A percentile compares a stretch with the other conserved stretches of the same genome.
Evolutionary conservation across 2,888 invertebrate species (phyloP).

Genomic region (Tillus elongatus): DNA sequence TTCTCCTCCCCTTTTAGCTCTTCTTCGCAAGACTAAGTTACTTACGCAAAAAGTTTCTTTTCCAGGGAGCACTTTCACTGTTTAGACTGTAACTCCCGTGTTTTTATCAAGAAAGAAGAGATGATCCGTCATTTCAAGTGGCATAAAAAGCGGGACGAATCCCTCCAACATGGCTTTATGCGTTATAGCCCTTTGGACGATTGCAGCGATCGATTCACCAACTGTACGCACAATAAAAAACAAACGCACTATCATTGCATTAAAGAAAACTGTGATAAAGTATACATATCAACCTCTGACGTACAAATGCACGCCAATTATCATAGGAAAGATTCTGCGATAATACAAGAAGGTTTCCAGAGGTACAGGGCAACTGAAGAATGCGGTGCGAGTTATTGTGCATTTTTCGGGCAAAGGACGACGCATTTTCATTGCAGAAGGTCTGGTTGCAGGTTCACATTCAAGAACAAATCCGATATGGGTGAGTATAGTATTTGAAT

Average conservation of each 20-base stretch:
- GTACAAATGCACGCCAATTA: conserved; percentile 99
- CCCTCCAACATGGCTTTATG: conserved; percentile 89
- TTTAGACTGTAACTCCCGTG: conserved; percentile 63
- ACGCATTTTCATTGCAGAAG: conserved; percentile 96
- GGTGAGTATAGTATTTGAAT: too few relatives aligned
- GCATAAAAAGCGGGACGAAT: conserved; percentile 98
- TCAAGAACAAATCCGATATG: conserved; percentile 99
- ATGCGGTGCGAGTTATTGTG: conserved; percentile 83
- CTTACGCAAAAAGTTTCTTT: too few relatives aligned
- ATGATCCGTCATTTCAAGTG: conserved; percentile 98
- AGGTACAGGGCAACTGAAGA: conserved; percentile 93
- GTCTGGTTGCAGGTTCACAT: conserved; percentile 85
- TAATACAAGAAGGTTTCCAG: conserved; percentile 96
- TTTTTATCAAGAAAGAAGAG: conserved; percentile 97
- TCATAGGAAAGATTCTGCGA: conserved; percentile 94
- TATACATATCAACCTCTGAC: conserved; percentile 96
- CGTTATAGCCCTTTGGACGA: conserved; percentile 88
- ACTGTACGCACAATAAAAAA: conserved; percentile 84
- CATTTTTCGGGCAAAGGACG: conserved; percentile 88
- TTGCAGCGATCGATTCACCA: conserved; percentile 62
- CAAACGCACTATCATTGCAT: conserved; percentile 97
- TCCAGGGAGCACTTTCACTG: conserved; percentile 90
- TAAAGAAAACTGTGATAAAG: conserved; percentile 87
- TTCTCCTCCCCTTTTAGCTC: too few relatives aligned
- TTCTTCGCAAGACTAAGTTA: too few relatives aligned